Base-by-base conservation (phyloP, 2,888 invertebrate genomes). In the Tachystola acroxantha region DNA sequence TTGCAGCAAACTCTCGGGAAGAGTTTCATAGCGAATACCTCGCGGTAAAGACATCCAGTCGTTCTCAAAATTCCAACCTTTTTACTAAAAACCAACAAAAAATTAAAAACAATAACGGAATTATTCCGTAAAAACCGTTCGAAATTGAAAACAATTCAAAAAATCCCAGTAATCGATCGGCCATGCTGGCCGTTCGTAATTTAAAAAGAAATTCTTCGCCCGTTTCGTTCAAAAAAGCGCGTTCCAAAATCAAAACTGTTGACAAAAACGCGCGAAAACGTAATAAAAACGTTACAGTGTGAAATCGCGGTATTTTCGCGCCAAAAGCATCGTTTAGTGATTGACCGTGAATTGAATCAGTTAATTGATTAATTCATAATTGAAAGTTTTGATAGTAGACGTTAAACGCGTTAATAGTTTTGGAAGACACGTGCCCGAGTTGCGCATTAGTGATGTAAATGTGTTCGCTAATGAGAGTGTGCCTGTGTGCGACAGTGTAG, bases 11-110 rank as follows among this genome's bases (percentile, higher is more conserved):
- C 84, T 84, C 80, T 80, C 82, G 84, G 84, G 79, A 84, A 86
- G 86, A 86, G 86, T 86, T 86, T 74, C 82, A 85, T 75, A 86
- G 86, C 82, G 86, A 81, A 84, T 82, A 86, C 86, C 86, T 86
- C 86, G 86, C 86, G 86, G 86, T 86, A 86, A 85, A 86, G 85
- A 84, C 86, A 69, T 74, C 71, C 67, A 64, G 66, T 68, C 78
- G 81, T 73, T 73, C 63, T 56, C 55, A 57, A 70, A 71, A 72
- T 55, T 52, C 42, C 44, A 62, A 67, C 45, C 43, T 44, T 57
- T 51, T 24, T 24, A 7, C 50, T 46, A 35, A 62, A 65, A 54
- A 53, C 47, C 41, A 37, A 42, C 47, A 53, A 64, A 59, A 57
- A 49, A 45, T 30, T 45, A 53, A 57, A 49, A 43, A 37, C 43